Evolutionary conservation across 2,888 invertebrate genomes (phyloP), one percentile per base, ranked within the genome.

Genomic region (Hirtodrosophila duncani): DNA sequence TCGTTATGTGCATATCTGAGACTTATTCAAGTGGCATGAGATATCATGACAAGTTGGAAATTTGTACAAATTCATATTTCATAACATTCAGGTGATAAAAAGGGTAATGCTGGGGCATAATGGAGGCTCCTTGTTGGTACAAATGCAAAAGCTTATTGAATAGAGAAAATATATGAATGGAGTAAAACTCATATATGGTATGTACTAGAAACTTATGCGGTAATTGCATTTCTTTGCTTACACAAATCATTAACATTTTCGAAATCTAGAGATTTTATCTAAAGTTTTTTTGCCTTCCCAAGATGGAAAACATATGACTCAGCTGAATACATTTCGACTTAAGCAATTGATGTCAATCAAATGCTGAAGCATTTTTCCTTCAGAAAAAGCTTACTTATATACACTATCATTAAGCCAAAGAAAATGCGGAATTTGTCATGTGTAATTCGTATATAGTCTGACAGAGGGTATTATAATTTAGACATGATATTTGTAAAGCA

Each of bases 261-360:
- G n/a, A n/a, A n/a, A 17, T 46, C 23, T 24, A n/a, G 14, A 11
- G 9, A 53, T 39, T 50, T 50, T 14, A 24, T 55, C 39, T 36
- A 30, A 30, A 34, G 17, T 30, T 44, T 57, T 21, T 39, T 46
- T 48, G 13, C 30, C 26, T 67, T 68, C 78, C 69, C 78, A 67
- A 30, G 38, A 36, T n/a, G n/a, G n/a, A 9, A 37, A 30, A 16
- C 33, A 45, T n/a, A n/a, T 78, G 68, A 68, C 79, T 68, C 18
- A 51, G 42, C 66, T 17, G 21, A 37, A 67, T 33, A 21, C 16
- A 27, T 34, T 31, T 43, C 10, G 41, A 11, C 46, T 49, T 44
- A 21, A 24, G 34, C 38, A 55, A 72, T 68, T 46, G 27, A 48
- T 60, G 74, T 60, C 78, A 72, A 68, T 68, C 33, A 30, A 39